phyloP scores from a whole-genome alignment of 2,113 vertebrate genomes.

The Haplotaxodon microlepis region DNA sequence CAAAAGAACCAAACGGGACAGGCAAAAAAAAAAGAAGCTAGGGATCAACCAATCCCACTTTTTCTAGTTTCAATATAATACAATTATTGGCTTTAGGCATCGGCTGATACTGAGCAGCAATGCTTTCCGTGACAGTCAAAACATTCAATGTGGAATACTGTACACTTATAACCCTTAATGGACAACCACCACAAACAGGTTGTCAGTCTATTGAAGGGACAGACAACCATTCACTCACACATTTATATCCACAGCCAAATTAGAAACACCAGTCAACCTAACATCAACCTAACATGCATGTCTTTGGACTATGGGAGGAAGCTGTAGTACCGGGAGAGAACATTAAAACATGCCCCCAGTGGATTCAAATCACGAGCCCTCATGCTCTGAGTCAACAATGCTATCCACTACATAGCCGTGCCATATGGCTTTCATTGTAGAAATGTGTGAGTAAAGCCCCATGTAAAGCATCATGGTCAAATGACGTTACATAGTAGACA shows the following conservation, averaged over 20 bases:
- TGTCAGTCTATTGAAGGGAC: neutral
- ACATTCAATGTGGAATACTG: neutral
- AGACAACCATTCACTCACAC: neutral
- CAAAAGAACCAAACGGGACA: neutral
- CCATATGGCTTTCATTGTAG: neutral
- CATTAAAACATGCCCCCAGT: neutral
- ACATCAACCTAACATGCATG: neutral
- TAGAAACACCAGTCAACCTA: neutral
- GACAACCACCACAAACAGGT: neutral
- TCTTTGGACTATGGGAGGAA: neutral
- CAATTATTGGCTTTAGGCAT: neutral
- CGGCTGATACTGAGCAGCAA: fast-evolving
- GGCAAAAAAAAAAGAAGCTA: too few species aligned
- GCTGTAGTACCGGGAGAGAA: neutral
- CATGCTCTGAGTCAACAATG: neutral
- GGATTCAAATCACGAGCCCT: fast-evolving
- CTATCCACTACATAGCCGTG: neutral
- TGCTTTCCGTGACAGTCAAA: neutral
- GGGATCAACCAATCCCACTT: neutral
- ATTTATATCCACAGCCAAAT: neutral
- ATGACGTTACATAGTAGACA: neutral
- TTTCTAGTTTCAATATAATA: neutral
- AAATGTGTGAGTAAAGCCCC: neutral
- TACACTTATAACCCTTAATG: neutral
- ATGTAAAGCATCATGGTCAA: neutral